These are phyloP conservation scores for Tiliqua scincoides DNA, from an alignment of 2,113 vertebrate species.

Conservation along the genomic window DNA sequence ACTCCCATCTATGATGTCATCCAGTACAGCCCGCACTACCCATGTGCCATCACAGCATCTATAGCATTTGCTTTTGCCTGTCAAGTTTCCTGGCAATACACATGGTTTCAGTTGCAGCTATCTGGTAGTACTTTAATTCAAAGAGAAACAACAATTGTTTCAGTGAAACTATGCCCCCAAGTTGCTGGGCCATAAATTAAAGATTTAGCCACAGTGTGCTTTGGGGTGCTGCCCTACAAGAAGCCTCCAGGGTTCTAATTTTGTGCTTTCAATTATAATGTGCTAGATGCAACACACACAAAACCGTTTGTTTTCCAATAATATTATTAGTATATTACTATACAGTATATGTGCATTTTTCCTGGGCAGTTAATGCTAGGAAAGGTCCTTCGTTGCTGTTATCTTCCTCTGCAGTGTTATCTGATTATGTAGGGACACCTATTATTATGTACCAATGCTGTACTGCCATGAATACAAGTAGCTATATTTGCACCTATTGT, in stretches of 20 bases:
- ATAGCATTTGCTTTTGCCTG: neutral
- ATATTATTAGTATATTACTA: neutral
- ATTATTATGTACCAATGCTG: slow-evolving; percentile 1
- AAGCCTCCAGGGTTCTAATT: slow-evolving; percentile 18
- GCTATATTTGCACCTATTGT: neutral
- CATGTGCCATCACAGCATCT: too few species aligned
- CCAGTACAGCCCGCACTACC: too few species aligned
- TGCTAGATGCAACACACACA: neutral
- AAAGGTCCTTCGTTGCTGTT: neutral
- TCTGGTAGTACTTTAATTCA: neutral
- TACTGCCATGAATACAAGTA: neutral
- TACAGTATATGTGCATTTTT: neutral
- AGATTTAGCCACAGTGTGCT: neutral
- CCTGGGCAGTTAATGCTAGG: neutral
- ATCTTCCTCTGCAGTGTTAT: neutral
- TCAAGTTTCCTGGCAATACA: neutral
- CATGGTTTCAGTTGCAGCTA: neutral
- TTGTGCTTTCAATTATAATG: neutral
- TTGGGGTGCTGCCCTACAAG: neutral
- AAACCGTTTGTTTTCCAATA: slow-evolving; percentile 3
- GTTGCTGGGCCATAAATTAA: neutral
- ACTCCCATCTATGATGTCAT: too few species aligned
- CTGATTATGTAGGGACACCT: neutral
- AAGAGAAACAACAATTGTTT: neutral
- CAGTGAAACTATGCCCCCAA: neutral